Conservation (phyloP, 2,888 invertebrate genomes). For the Ophonus ardosiacus region DNA sequence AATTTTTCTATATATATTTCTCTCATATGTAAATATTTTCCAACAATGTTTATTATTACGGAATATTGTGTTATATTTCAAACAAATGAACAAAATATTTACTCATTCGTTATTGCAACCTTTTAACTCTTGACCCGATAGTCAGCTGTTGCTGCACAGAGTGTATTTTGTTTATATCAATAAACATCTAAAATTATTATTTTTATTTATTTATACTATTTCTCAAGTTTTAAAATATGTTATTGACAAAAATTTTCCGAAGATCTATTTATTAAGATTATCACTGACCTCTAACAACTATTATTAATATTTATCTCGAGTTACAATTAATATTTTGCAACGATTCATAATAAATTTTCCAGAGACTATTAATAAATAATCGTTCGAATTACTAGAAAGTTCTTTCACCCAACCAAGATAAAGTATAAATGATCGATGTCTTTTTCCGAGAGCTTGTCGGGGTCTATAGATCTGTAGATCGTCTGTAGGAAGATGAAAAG, state of each 20-base stretch:
- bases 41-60: not conserved
- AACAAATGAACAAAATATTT: not conserved
- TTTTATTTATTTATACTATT: not conserved
- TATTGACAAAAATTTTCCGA: not conserved
- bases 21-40: not conserved
- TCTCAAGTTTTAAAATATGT: not conserved
- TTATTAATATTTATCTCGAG: not conserved
- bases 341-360: not conserved
- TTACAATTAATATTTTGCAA: not conserved
- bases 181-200: not conserved
- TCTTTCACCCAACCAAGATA: conserved; percentile 13
- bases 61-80: no score
- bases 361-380: no score
- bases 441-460: not conserved
- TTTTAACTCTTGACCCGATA: not conserved
- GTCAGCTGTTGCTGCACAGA: not conserved
- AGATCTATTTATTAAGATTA: not conserved
- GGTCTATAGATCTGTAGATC: not conserved
- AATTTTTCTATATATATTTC: not conserved
- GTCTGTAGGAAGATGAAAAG: conserved; percentile 13
- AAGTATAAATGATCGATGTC: not conserved
- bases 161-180: not conserved
- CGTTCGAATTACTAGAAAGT: not conserved
- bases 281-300: conserved; percentile 4
- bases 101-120: not conserved